A percentile compares a stretch with the other conserved stretches of the same genome.
Conservation (phyloP, 2,888 invertebrate genomes). For the Schizotus pectinicornis region DNA sequence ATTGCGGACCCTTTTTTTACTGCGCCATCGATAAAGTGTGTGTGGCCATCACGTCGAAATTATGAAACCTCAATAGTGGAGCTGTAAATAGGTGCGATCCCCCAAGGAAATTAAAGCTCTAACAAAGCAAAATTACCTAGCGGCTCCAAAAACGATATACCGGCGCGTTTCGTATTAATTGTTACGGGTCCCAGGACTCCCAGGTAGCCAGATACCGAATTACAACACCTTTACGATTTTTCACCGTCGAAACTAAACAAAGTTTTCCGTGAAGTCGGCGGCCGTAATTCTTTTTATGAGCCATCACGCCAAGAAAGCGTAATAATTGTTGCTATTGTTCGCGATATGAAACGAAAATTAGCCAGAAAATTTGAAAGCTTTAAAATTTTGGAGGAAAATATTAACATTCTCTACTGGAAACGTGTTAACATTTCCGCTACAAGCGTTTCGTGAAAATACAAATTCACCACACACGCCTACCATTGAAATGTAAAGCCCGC, state of each 20-base stretch:
- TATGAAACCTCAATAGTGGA: slow-evolving; percentile 8
- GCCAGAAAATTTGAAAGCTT: neutral
- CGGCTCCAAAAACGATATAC: neutral
- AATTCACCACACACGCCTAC: slow-evolving; percentile 10
- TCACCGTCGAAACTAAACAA: no score
- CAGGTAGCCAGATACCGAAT: neutral
- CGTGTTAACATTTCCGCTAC: slow-evolving; percentile 13
- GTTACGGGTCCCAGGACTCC: neutral
- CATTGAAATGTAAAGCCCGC: slow-evolving; percentile 10
- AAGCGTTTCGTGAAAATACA: neutral
- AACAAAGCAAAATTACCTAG: slow-evolving; percentile 4
- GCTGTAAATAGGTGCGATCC: neutral
- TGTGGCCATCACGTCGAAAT: slow-evolving; percentile 1
- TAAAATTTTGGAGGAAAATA: neutral
- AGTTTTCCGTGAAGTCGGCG: no score
- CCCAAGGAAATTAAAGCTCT: neutral
- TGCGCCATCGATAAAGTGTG: neutral
- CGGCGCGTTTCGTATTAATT: no score
- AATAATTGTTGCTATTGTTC: no score
- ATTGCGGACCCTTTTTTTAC: slow-evolving; percentile 3
- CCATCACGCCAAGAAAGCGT: no score
- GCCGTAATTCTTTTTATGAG: no score
- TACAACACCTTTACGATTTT: no score
- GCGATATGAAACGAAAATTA: neutral
- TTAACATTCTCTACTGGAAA: slow-evolving; percentile 3